Evolutionary conservation across 2,888 invertebrate genomes (phyloP).

Genomic region (Sarcophaga carnaria): DNA sequence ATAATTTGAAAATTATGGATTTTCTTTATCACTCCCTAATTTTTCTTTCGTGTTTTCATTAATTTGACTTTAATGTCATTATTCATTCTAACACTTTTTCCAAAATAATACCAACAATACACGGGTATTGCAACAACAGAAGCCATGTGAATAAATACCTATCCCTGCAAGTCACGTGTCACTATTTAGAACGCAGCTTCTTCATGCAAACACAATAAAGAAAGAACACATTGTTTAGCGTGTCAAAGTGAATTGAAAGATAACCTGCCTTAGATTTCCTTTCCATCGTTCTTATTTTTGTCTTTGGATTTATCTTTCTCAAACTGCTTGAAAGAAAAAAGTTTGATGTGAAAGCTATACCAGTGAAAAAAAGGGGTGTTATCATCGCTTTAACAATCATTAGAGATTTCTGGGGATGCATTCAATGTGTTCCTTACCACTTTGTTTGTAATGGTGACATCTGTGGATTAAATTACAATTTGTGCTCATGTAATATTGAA

Average conservation of each 20-base stretch:
- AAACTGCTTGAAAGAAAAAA: neutral
- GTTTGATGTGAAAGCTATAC: neutral
- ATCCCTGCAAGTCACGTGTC: conserved; percentile 65
- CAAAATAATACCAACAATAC: neutral
- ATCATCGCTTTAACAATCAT: conserved; percentile 35
- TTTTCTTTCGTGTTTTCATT: conserved; percentile 74
- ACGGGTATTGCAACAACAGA: neutral
- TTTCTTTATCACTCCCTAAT: neutral
- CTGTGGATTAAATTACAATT: conserved; percentile 82
- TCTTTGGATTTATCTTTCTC: conserved; percentile 5
- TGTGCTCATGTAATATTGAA: conserved; percentile 80
- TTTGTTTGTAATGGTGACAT: conserved; percentile 81
- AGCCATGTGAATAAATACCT: conserved; percentile 20
- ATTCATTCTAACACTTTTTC: conserved; percentile 75
- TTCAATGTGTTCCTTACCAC: conserved; percentile 63
- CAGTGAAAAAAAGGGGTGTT: conserved; percentile 40
- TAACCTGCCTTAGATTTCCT: conserved; percentile 49
- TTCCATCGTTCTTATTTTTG: neutral
- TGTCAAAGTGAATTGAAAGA: conserved; percentile 46
- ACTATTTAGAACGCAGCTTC: conserved; percentile 41
- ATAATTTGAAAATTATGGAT: neutral
- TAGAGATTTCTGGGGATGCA: conserved; percentile 10
- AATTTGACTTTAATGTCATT: conserved; percentile 80
- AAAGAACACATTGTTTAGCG: conserved; percentile 40
- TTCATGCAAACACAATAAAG: neutral